Base-by-base conservation (phyloP, 2,888 invertebrate species). In the Leptopterna dolabrata region DNA sequence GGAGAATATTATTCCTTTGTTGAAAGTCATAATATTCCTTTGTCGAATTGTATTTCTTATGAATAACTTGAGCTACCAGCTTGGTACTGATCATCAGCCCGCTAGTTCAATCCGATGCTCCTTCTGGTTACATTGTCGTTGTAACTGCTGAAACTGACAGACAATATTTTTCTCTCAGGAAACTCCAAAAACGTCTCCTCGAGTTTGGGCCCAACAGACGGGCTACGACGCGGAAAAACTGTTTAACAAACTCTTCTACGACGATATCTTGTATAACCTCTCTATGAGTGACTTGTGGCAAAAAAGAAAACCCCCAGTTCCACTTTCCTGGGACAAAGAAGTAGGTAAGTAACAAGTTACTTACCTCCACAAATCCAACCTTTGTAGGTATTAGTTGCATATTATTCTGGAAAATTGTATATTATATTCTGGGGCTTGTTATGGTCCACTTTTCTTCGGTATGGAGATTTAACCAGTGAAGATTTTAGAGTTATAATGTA, bases 221-320 rank as follows among this genome's bases (percentile, higher is more conserved):
- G 94, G 95, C 89, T 99, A 98, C 91, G 95, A 98, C 91, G 93
- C 97, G 0, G 94, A 95, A 90, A 96, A 96, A 91, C 92, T 99
- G 16, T 99, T 99, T 91, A 94, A 95, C 63, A 99, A 99, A 93
- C 94, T 99, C 88, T 99, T 99, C 92, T 93, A 94, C 88, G 97
- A 98, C 91, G 99, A 99, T 92, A 98, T 99, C 85, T 95, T 96
- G 88, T 99, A 99, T 92, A 93, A 99, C 89, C 92, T 99, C 87
- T 95, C 95, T 1, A 99, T 99, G 99, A 95, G 96, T 90, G 96
- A 98, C 91, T 93, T 99, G 85, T 99, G 99, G 99, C 97, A 97
- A 92, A 96, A 95, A 88, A 94, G 99, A 41, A 94, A 95, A 90
- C 94, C 97, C 0, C 99, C 99, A 0, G 94, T 93, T 0, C 97